phyloP scores from a whole-genome alignment of 2,113 vertebrate genomes.

The Thermophis baileyi region DNA sequence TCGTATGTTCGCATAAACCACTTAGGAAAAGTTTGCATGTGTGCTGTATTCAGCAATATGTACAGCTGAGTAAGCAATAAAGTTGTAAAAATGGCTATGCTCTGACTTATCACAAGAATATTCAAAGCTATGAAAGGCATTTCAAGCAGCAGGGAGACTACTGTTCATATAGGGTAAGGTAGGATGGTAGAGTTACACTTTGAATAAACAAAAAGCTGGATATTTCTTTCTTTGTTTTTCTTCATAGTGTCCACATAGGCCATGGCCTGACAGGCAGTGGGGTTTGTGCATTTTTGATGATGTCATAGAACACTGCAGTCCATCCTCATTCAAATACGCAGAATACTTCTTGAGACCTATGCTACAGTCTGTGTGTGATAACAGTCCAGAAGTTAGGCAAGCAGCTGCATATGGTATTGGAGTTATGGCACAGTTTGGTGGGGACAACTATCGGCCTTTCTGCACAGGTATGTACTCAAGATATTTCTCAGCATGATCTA shows the following conservation, averaged over 20 bases:
- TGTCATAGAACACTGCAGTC: slow-evolving; percentile 95
- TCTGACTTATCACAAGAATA: background rate
- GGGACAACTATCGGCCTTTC: slow-evolving; percentile 91
- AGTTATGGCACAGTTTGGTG: slow-evolving; percentile 95
- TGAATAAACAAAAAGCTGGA: background rate
- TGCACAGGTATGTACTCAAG: slow-evolving; percentile 79
- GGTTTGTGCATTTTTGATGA: slow-evolving; percentile 98
- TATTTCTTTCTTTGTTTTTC: background rate
- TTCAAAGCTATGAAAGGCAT: background rate
- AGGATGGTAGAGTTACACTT: background rate
- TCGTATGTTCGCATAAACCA: background rate
- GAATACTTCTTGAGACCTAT: slow-evolving; percentile 92
- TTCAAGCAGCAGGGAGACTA: background rate
- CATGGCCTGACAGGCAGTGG: slow-evolving; percentile 97
- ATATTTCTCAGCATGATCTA: background rate
- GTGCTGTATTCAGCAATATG: background rate
- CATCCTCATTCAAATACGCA: slow-evolving; percentile 91
- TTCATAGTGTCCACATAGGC: slow-evolving; percentile 87
- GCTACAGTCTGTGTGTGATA: slow-evolving; percentile 89
- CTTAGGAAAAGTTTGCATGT: background rate
- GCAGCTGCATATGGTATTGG: slow-evolving; percentile 94
- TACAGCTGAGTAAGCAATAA: background rate
- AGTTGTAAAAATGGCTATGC: background rate
- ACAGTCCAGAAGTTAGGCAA: slow-evolving; percentile 91
- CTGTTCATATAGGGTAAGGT: background rate